Evolutionary conservation across 2,888 invertebrate species (phyloP).

Genomic region (Thera britannica): DNA sequence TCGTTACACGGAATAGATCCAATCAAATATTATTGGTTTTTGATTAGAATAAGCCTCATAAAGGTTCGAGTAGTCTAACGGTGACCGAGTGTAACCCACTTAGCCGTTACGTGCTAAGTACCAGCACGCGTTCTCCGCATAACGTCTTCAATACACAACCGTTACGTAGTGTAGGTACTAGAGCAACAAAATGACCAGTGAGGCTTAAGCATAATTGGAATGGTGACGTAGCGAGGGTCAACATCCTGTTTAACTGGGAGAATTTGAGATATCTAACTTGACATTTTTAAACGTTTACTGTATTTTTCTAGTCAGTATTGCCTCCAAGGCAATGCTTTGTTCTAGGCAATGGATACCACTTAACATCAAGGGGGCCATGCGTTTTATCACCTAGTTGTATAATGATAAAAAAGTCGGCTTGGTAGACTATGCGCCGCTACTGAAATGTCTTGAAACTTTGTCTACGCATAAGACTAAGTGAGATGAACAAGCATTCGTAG

Average conservation of each 20-base stretch:
- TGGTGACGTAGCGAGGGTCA: neutral
- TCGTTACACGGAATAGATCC: too few species aligned
- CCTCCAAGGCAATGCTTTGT: too few species aligned
- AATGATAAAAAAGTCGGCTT: too few species aligned
- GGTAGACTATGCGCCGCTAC: too few species aligned
- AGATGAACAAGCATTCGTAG: too few species aligned
- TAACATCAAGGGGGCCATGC: too few species aligned
- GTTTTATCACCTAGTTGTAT: too few species aligned
- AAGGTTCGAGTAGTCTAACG: constrained; percentile 29
- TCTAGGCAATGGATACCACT: too few species aligned
- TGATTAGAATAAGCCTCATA: constrained; percentile 7
- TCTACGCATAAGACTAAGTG: too few species aligned
- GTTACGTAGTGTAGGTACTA: constrained; percentile 23
- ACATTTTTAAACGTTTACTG: neutral
- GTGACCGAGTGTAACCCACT: constrained; percentile 35
- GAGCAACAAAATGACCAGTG: constrained; percentile 4
- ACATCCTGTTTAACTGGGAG: constrained; percentile 9
- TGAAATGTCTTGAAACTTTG: too few species aligned
- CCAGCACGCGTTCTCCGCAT: constrained; percentile 29
- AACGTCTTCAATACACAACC: constrained; percentile 28
- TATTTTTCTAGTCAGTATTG: neutral
- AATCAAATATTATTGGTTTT: neutral
- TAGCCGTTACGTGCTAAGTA: constrained; percentile 35
- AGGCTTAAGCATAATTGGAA: constrained; percentile 7
- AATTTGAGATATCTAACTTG: neutral